Base-by-base conservation (phyloP, 1,140 invertebrate species). In the Microplitis demolitor region DNA sequence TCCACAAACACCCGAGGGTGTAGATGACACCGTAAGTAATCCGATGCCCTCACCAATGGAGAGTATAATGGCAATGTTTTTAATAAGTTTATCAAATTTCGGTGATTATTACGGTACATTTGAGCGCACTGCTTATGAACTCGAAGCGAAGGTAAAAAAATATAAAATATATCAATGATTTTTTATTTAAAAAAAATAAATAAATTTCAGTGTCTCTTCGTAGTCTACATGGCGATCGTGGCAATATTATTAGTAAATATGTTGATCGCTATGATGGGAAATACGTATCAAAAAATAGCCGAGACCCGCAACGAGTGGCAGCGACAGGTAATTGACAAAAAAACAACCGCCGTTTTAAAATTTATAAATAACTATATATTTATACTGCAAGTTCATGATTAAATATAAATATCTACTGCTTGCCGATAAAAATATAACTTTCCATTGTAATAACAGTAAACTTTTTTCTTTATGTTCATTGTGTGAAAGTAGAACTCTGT, bases 221-320 rank as follows among this genome's bases (percentile, higher is more conserved):
- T 98, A 13, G 88, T 98, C 2, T 99, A 97, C 87, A 98, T 99
- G 96, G 95, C 93, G 64, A 95, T 99, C 79, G 97, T 99, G 24
- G 95, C 96, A 0, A 94, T 99, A 76, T 87, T 99, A 8, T 88
- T 99, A 69, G 95, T 99, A 13, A 99, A 99, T 90, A 97, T 99
- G 96, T 89, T 99, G 82, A 99, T 99, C 80, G 98, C 98, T 78
- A 99, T 99, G 97, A 99, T 99, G 97, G 98, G 97, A 1, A 98
- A 99, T 84, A 99, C 98, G 24, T 99, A 99, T 85, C 96, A 98
- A 85, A 96, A 96, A 85, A 98, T 99, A 77, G 97, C 96, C 3
- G 96, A 98, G 85, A 98, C 97, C 3, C 91, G 96, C 78, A 98
- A 98, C 85, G 98, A 99, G 85, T 99, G 97, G 96, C 97, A 99